Base-by-base conservation (phyloP, 2,113 vertebrate genomes). In the Asarcornis scutulata region DNA sequence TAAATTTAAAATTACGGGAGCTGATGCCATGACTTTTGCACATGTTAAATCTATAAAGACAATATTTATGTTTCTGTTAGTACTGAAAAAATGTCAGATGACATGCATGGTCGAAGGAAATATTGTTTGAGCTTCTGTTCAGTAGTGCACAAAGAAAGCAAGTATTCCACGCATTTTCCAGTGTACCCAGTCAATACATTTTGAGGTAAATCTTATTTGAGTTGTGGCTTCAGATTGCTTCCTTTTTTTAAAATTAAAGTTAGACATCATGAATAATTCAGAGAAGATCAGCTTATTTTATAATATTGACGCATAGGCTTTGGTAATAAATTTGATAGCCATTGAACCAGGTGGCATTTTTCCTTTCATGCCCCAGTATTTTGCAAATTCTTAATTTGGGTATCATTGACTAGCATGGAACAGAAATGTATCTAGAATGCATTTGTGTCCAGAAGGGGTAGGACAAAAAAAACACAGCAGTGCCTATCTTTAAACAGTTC, bases 61-160 rank as follows among this genome's bases (percentile, higher is more conserved):
- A 64, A 2, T 60, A 68, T 75, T 82, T 91, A 18, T 13, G 3
- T 60, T 68, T 32, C 74, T 89, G 29, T 40, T 63, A 55, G 27
- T 32, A 46, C 13, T 48, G 52, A 34, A 71, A 84, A 77, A 81
- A 38, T 3, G 31, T 2, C 14, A 59, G 17, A 22, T 56, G 56
- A 17, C 5, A 1, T 40, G 17, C 25, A 16, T 1, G 6, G 11
- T 32, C n/a, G 23, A 64, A 80, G 23, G 42, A 48, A 77, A 23
- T 32, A 58, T 42, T 26, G 8, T 66, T 72, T 50, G 42, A 73
- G 16, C 32, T 72, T 44, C 29, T 66, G 14, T 86, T 76, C 59
- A 10, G 25, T 25, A 36, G 15, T 26, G 5, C 1, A 3, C 59
- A 52, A 38, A 67, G 21, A 53, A 50, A 11, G 13, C 1, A 1